Evolutionary conservation across 2,888 invertebrate species (phyloP).

Genomic region (Lordiphosa andalusiaca): DNA sequence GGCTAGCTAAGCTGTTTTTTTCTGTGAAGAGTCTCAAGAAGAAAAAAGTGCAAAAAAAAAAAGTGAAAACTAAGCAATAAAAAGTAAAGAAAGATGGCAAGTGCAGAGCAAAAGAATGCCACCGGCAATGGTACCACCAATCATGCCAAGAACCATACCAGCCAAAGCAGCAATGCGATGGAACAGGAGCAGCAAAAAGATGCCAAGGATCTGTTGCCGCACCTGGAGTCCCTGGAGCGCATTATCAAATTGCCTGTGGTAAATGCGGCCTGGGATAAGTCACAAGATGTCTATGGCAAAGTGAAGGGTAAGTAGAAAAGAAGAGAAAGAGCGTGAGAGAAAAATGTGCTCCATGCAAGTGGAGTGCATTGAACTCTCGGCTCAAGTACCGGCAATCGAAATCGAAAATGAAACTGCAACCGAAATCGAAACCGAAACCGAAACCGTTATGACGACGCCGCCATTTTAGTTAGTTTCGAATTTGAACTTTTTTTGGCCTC

Average conservation of each 20-base stretch:
- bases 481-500: constrained; percentile 36
- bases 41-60: constrained; percentile 54
- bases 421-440: constrained; percentile 11
- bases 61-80: constrained; percentile 47
- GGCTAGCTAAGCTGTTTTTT: constrained; percentile 38
- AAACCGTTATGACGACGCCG: constrained; percentile 49
- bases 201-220: constrained; percentile 78
- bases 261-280: constrained; percentile 82
- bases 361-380: constrained; percentile 56
- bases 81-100: constrained; percentile 49
- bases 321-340: background rate
- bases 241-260: constrained; percentile 83
- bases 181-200: constrained; percentile 66
- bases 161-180: background rate
- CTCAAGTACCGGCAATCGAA: constrained; percentile 25
- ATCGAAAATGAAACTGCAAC: constrained; percentile 43
- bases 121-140: constrained; percentile 44
- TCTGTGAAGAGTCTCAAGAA: constrained; percentile 33
- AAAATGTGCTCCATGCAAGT: constrained; percentile 8
- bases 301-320: constrained; percentile 81
- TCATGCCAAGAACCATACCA: constrained; percentile 31
- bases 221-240: constrained; percentile 82
- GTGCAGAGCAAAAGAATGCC: constrained; percentile 63
- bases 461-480: constrained; percentile 60
- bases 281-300: constrained; percentile 82